phyloP scores from a whole-genome alignment of 2,797 vertebrate genomes.

The Pitangus sulphuratus region DNA sequence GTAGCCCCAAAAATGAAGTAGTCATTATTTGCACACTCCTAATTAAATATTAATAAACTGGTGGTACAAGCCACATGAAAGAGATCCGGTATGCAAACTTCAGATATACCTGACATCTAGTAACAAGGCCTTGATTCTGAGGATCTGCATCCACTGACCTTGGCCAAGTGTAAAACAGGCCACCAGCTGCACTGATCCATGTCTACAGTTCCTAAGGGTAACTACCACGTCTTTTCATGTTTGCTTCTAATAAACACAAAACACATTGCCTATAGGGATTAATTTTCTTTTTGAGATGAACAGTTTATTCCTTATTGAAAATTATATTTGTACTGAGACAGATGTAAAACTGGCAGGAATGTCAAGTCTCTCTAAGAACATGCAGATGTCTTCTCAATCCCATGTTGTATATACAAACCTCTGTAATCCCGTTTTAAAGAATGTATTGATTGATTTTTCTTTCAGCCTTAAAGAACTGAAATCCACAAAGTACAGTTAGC shows the following conservation, averaged over 20 bases:
- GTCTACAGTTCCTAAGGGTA: background rate
- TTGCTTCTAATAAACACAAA: background rate
- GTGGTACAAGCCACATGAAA: background rate
- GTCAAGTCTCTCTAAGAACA: background rate
- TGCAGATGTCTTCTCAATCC: background rate
- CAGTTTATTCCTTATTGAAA: background rate
- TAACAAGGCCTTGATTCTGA: background rate
- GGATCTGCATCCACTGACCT: background rate
- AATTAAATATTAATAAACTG: background rate
- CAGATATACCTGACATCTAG: background rate
- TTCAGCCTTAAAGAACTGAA: background rate
- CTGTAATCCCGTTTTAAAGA: background rate
- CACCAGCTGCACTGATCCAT: background rate
- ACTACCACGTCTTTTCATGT: background rate
- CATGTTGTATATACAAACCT: too few relatives aligned
- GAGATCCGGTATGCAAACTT: background rate
- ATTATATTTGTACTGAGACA: background rate
- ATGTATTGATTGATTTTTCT: background rate
- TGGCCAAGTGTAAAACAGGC: background rate
- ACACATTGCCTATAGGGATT: background rate
- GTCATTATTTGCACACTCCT: background rate
- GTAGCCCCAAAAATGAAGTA: background rate
- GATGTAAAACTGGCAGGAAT: background rate
- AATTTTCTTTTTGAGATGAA: background rate
- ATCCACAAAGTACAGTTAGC: too few relatives aligned